Evolutionary conservation across 2,888 invertebrate species (phyloP), one percentile per base, ranked within the genome.

Genomic region (Thereva unica): DNA sequence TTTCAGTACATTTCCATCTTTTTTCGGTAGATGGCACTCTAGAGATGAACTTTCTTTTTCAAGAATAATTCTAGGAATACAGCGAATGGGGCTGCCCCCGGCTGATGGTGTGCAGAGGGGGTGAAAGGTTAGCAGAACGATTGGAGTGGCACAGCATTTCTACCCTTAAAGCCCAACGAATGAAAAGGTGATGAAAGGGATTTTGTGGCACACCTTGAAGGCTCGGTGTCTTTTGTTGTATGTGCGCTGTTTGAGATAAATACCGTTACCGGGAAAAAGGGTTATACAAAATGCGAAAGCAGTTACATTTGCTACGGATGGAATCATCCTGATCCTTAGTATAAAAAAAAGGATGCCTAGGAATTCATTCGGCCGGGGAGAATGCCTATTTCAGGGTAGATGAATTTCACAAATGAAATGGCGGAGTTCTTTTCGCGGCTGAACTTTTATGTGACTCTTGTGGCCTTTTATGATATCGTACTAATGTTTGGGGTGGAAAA

Each of bases 101-200:
- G 23, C 23, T 23, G 23, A 23, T 23, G 23, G 23, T 23, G 23
- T 23, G n/a, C n/a, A 23, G 23, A 23, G 23, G 23, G 23, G 23
- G 23, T 23, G 23, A 23, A 23, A 23, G 23, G 23, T 23, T 23
- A 23, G 23, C 23, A 23, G 23, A 23, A 23, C 23, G 23, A 23
- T 23, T 23, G 23, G 23, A 23, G 23, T 23, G 23, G 23, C 23
- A 23, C 23, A 23, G 23, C 23, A 23, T 23, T 2, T 23, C 23
- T 23, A 23, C 23, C 23, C 23, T 23, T 23, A 23, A 23, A 23
- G 23, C 23, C 50, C 61, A 12, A 40, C 45, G 40, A n/a, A 50
- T 35, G 50, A 41, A 61, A 40, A 42, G 61, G 61, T 61, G 61
- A 61, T 61, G 61, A 61, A 61, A 61, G 34, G 61, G 50, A 38